Evolutionary conservation across 2,113 vertebrate species (phyloP).

Genomic region (Astur gentilis): DNA sequence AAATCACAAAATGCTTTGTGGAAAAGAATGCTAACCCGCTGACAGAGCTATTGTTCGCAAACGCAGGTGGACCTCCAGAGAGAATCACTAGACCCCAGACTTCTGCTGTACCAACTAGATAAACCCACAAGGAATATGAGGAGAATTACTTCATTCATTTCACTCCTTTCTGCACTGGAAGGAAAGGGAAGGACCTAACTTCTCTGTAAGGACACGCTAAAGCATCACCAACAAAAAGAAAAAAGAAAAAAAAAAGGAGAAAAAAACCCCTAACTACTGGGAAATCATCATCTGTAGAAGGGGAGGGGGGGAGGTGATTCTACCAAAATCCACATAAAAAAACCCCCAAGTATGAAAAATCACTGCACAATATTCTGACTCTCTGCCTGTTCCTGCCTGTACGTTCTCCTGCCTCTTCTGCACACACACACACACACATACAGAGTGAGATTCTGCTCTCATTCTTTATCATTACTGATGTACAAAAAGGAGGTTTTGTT

Average conservation of each 20-base stretch:
- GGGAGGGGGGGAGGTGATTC: background rate
- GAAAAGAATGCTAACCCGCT: background rate
- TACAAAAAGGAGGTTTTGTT: background rate
- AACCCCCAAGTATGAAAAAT: background rate
- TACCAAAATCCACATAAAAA: background rate
- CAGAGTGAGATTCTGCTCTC: background rate
- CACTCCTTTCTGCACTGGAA: background rate
- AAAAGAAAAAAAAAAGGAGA: accelerated
- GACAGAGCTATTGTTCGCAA: background rate
- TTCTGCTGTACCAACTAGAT: background rate
- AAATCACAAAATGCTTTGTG: conserved; percentile 8
- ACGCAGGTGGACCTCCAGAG: background rate
- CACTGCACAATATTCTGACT: background rate
- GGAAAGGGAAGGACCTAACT: background rate
- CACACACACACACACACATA: background rate
- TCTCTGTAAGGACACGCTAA: background rate
- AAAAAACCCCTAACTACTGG: background rate
- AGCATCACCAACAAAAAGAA: background rate
- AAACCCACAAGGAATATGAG: background rate
- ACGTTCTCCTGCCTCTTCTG: background rate
- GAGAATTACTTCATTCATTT: background rate
- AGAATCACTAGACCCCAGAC: background rate
- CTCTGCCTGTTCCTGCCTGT: background rate
- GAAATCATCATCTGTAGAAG: background rate
- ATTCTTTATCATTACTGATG: background rate